Base-by-base conservation (phyloP, 2,888 invertebrate genomes). In the Rosalia funebris region DNA sequence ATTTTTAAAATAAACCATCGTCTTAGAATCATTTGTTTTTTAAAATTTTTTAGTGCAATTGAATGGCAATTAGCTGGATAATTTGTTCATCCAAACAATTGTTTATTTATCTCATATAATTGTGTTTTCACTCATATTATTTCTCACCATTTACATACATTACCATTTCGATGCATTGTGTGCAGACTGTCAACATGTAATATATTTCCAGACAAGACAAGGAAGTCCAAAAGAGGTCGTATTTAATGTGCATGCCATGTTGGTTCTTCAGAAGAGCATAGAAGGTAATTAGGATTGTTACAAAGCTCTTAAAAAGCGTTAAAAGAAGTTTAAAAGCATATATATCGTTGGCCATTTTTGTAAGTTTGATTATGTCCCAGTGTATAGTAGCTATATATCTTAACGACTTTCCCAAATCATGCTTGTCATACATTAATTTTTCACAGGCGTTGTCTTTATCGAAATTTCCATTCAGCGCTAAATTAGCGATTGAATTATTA, bases 211-310 rank as follows among this genome's bases (percentile, higher is more conserved):
- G 1, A 5, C 9, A 15, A 1, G 53, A 32, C 16, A 17, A 53
- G 25, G 15, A 32, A 32, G 41, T 53, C 53, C 53, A 53, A 19
- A 53, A 53, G n/a, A 53, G 11, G 32, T 42, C 42, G 15, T 53
- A 53, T 10, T 42, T 53, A 17, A 42, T 20, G n/a, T 42, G 32
- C 53, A 53, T 42, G 31, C 32, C 53, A 15, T 31, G 31, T 17
- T 31, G 32, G 7, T 19, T 42, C 9, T 53, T 53, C 12, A 32
- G 41, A 31, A 42, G 15, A 5, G 32, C 41, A 14, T 53, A 31
- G 15, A 15, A 15, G 12, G 53, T 32, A 11, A 42, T 32, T 31
- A 42, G 32, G 10, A 53, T 25, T n/a, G 32, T 53, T 11, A 53
- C 17, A 42, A 53, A 53, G 3, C 11, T 53, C 15, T 53, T 53